Percentiles rank a stretch among this genome's conserved stretches.
Evolutionary conservation across 2,113 vertebrate genomes (phyloP).

Genomic region (Archilochus colubris): DNA sequence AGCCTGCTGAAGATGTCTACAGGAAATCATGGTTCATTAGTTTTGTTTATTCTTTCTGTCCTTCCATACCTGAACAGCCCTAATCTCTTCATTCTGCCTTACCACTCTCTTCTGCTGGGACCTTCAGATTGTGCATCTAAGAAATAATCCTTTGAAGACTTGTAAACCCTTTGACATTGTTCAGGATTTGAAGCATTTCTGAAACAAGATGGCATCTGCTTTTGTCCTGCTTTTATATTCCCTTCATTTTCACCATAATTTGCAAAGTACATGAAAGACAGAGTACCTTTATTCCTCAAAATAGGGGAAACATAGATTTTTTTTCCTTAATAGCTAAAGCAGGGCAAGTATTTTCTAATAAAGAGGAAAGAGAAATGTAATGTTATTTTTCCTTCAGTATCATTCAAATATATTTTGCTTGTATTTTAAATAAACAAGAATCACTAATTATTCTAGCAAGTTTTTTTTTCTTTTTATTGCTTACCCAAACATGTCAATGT

Average conservation of each 20-base stretch:
- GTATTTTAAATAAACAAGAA: slow-evolving; percentile 64
- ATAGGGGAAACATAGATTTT: background rate
- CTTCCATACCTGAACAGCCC: background rate
- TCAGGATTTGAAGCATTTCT: background rate
- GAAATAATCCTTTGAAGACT: background rate
- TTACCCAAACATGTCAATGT: slow-evolving; percentile 59
- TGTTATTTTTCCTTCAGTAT: background rate
- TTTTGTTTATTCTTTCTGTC: background rate
- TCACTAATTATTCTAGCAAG: slow-evolving; percentile 66
- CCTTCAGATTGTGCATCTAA: background rate
- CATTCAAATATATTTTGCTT: slow-evolving; percentile 55
- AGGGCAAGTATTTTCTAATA: slow-evolving; percentile 47
- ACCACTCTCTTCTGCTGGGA: background rate
- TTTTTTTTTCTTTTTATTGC: slow-evolving; percentile 65
- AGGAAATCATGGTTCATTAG: background rate
- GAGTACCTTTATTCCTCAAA: background rate
- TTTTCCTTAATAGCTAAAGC: slow-evolving; percentile 16
- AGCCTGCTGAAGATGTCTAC: background rate
- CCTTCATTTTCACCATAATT: background rate
- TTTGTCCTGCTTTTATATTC: background rate
- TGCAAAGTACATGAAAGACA: background rate
- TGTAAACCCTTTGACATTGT: background rate
- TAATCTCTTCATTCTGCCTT: background rate
- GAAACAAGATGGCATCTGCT: background rate
- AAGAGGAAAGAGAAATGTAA: slow-evolving; percentile 5